Percentiles rank a stretch among this genome's conserved stretches.
Conservation (phyloP, 2,113 vertebrate species). For the Morone saxatilis region DNA sequence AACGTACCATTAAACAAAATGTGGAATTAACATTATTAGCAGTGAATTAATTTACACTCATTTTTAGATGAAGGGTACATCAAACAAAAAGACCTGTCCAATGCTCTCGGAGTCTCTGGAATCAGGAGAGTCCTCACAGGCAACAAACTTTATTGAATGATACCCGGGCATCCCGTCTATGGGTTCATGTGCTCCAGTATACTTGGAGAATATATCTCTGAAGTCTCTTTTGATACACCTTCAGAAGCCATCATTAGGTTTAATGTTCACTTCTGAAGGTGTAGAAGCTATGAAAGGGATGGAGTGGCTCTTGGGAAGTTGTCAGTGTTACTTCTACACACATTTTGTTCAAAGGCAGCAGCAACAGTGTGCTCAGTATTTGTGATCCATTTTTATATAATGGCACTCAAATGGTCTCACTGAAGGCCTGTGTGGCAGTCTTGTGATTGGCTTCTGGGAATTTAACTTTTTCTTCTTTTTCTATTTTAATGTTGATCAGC, state of each 20-base stretch:
- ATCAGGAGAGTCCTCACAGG: too few species aligned
- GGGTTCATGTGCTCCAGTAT: too few species aligned
- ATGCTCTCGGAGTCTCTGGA: too few species aligned
- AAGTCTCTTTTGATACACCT: too few species aligned
- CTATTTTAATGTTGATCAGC: neutral
- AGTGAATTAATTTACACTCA: neutral
- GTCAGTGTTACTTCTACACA: neutral
- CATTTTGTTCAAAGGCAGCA: constrained; percentile 41
- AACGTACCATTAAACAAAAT: neutral
- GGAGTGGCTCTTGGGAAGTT: constrained; percentile 12
- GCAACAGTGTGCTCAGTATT: neutral
- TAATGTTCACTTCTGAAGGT: neutral
- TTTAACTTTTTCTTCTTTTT: neutral
- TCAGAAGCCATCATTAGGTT: too few species aligned
- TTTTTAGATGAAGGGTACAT: too few species aligned
- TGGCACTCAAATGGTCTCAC: constrained; percentile 23
- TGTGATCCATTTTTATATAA: constrained; percentile 40
- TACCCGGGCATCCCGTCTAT: too few species aligned
- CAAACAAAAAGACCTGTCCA: too few species aligned
- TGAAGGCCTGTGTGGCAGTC: constrained; percentile 25
- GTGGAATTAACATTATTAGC: neutral
- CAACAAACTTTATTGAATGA: too few species aligned
- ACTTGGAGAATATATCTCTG: too few species aligned
- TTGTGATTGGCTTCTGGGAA: constrained; percentile 13
- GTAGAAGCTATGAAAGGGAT: neutral